These are phyloP conservation scores for Halcyon badia DNA, from an alignment of 2,797 vertebrate genomes.

Conservation along the genomic window DNA sequence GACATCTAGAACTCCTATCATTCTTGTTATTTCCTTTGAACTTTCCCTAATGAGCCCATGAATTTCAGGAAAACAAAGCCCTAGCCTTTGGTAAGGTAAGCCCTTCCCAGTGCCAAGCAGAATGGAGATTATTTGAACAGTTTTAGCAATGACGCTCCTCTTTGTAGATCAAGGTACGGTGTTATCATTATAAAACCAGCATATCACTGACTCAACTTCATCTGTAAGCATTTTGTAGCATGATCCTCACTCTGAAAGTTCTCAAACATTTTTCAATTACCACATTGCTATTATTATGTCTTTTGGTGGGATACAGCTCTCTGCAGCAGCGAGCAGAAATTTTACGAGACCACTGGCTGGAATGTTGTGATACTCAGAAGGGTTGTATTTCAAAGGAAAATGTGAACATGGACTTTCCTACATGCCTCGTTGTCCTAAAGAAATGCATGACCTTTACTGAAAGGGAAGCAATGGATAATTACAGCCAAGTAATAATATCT, in stretches of 20 bases:
- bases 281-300: background rate
- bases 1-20: background rate
- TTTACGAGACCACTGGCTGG: background rate
- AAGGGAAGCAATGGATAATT: slow-evolving; percentile 10
- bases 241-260: background rate
- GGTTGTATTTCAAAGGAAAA: background rate
- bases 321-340: background rate
- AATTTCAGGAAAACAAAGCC: background rate
- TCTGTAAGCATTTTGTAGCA: background rate
- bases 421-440: background rate
- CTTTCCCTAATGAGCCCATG: background rate
- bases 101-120: background rate
- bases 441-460: background rate
- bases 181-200: background rate
- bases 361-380: background rate
- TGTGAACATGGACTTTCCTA: background rate
- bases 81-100: background rate
- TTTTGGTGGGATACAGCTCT: background rate
- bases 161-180: background rate
- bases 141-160: background rate
- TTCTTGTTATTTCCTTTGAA: background rate
- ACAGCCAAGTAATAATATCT: background rate
- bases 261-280: background rate
- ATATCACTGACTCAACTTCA: background rate
- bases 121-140: background rate